A percentile compares a stretch with the other conserved stretches of the same genome.
These are phyloP conservation scores for Xiphorhynchus erythropygius DNA, from an alignment of 2,797 vertebrate species.

Conservation along the genomic window DNA sequence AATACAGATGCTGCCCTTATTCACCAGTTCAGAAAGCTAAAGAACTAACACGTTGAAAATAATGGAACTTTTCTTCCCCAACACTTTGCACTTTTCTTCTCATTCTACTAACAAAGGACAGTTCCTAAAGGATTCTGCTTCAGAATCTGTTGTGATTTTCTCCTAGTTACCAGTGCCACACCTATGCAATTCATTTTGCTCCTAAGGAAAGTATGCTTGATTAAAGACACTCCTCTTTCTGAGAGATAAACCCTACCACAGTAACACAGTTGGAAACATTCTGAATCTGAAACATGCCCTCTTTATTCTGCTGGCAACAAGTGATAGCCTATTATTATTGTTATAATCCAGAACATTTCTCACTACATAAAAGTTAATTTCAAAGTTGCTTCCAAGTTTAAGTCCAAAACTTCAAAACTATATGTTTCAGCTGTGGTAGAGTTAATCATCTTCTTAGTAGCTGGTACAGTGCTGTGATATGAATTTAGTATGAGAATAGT, in stretches of 20 bases:
- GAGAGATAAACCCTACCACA: background rate
- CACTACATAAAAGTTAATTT: background rate
- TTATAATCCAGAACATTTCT: background rate
- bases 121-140: background rate
- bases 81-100: background rate
- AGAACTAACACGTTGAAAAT: background rate
- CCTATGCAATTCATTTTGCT: background rate
- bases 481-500: background rate
- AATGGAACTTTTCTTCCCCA: background rate
- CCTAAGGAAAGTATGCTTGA: background rate
- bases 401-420: slow-evolving; percentile 22
- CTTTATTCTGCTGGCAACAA: background rate
- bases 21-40: background rate
- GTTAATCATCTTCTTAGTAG: background rate
- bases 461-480: background rate
- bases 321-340: background rate
- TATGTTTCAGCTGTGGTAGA: background rate
- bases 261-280: background rate
- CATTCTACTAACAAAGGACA: background rate
- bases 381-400: background rate
- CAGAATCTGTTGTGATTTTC: background rate
- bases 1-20: background rate
- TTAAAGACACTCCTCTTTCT: background rate
- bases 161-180: background rate
- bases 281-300: background rate